Percentiles rank a stretch among this genome's conserved stretches.
phyloP scores from a whole-genome alignment of 2,888 invertebrate species.

The Herminia tarsipennalis region DNA sequence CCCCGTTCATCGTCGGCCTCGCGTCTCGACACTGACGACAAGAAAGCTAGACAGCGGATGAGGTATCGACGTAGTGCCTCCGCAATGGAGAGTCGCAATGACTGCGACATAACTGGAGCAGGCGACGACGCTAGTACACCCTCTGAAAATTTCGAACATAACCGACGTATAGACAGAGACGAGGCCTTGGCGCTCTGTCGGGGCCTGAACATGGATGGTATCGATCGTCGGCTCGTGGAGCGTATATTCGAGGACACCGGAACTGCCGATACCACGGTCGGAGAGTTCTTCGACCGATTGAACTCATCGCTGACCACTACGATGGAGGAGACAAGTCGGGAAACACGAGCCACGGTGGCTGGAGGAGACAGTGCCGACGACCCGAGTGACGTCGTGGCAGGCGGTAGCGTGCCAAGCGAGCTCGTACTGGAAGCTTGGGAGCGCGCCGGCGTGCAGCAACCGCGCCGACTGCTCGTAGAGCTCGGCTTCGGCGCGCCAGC shows the following conservation, averaged over 20 bases:
- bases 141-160: conserved; percentile 59
- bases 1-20: conserved; percentile 68
- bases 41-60: conserved; percentile 53
- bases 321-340: conserved; percentile 54
- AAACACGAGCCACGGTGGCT: conserved; percentile 14
- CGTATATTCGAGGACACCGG: conserved; percentile 64
- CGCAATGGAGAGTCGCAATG: conserved; percentile 61
- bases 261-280: conserved; percentile 67
- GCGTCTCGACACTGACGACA: conserved; percentile 59
- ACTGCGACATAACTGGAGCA: conserved; percentile 15
- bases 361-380: conserved; percentile 18
- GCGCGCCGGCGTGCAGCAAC: conserved; percentile 87
- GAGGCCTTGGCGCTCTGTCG: conserved; percentile 72
- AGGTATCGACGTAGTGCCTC: conserved; percentile 65
- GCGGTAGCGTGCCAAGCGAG: conserved; percentile 69
- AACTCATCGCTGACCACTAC: conserved; percentile 67
- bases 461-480: conserved; percentile 87
- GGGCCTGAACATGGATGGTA: conserved; percentile 68
- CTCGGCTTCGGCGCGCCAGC: conserved; percentile 87
- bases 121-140: conserved; percentile 18
- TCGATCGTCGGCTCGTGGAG: conserved; percentile 65
- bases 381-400: conserved; percentile 40
- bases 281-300: conserved; percentile 75
- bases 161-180: conserved; percentile 63
- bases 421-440: conserved; percentile 90